Evolutionary conservation across 2,888 invertebrate species (phyloP), one percentile per base, ranked within the genome.

Genomic region (Prosapia bicincta): DNA sequence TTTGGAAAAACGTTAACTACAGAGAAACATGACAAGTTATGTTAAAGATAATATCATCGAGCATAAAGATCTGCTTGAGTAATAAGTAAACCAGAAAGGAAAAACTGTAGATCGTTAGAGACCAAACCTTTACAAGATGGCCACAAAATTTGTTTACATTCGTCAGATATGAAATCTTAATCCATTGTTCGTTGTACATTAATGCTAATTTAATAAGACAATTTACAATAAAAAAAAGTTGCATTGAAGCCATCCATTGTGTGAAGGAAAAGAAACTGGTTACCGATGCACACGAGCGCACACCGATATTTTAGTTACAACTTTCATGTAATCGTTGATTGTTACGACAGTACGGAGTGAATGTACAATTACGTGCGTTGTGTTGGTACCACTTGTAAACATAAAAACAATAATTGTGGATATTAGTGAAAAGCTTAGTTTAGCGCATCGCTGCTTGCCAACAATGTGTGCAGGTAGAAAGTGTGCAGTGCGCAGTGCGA

Each of bases 381-480:
- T 54, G 54, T 54, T 54, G 54, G 54, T 54, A 54, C 54, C n/a
- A 20, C 54, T 20, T 54, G 54, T 54, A 54, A 54, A 54, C 54
- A 54, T 54, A 54, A 54, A 54, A 54, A 54, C 54, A 54, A 54
- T 54, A 54, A 54, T 54, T 38, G 54, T 54, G 20, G 20, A 20
- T 20, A 54, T 54, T 54, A 54, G 54, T 54, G 54, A 54, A 54
- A 54, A 20, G 54, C 5, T 20, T n/a, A 20, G 15, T 3, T 54
- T 54, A 54, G 54, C 54, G 54, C 54, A 54, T 54, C 54, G 54
- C 6, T 54, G 54, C 54, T 20, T 20, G 13, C 54, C 54, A 54
- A 54, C 54, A 54, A 54, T 54, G 54, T 54, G 54, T 54, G 54
- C 54, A 54, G n/a, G 54, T 54, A 54, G 54, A 54, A 54, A 54